Conservation (phyloP, 2,888 invertebrate species). For the Mimas tiliae region DNA sequence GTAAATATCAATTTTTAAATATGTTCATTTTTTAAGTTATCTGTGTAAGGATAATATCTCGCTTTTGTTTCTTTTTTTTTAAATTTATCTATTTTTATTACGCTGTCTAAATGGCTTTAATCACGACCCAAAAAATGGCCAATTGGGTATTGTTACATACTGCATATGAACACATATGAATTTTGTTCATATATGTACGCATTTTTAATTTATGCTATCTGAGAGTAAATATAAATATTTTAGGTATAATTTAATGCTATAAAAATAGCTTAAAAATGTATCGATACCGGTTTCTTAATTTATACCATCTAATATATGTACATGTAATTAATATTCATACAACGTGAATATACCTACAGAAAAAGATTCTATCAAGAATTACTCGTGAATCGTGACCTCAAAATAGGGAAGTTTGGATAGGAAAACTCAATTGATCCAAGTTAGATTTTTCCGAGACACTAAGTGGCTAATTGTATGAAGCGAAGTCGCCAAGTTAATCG, state of each 20-base stretch:
- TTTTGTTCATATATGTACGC: too few species aligned
- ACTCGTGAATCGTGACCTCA: constrained; percentile 46
- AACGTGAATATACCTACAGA: not conserved
- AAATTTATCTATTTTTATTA: too few species aligned
- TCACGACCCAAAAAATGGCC: too few species aligned
- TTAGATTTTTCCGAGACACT: constrained; percentile 59
- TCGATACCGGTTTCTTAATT: not conserved
- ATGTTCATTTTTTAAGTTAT: too few species aligned
- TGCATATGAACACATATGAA: too few species aligned
- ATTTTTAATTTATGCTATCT: too few species aligned
- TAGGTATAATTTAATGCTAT: not conserved
- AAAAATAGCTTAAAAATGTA: not conserved
- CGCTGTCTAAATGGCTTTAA: too few species aligned
- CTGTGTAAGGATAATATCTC: too few species aligned
- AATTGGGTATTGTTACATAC: too few species aligned
- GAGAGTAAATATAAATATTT: too few species aligned
- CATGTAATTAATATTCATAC: not conserved
- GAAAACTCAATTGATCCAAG: constrained; percentile 42
- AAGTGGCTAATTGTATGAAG: constrained; percentile 73
- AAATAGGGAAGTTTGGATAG: constrained; percentile 37
- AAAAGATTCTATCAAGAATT: not conserved
- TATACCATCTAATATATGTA: constrained; percentile 1
- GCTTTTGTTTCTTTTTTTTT: too few species aligned
- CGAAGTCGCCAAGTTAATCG: constrained; percentile 73
- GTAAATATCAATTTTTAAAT: too few species aligned